A percentile compares a stretch with the other conserved stretches of the same genome.
These are phyloP conservation scores for Baccha elongata DNA, from an alignment of 2,888 invertebrate genomes.

Conservation along the genomic window DNA sequence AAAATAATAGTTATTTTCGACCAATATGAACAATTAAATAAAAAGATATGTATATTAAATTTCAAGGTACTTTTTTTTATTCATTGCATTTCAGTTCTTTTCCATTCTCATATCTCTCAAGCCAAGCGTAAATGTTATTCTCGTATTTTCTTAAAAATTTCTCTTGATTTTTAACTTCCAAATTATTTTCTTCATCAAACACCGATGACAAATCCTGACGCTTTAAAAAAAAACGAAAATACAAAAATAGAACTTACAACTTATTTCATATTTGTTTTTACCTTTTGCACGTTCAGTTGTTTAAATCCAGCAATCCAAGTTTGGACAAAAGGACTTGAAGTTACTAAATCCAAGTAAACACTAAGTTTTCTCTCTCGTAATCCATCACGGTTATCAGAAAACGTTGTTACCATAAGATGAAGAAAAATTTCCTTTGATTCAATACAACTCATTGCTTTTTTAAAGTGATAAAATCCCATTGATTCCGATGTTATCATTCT, in stretches of 20 bases:
- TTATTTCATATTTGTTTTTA: not conserved
- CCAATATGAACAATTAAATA: too few relatives aligned
- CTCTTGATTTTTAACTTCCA: not conserved
- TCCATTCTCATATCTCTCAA: not conserved
- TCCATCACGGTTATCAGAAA: too few relatives aligned
- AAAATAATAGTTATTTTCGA: too few relatives aligned
- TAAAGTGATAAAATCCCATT: not conserved
- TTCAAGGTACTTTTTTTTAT: not conserved
- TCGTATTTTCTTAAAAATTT: slow-evolving; percentile 4
- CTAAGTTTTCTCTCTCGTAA: not conserved
- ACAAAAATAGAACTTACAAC: not conserved
- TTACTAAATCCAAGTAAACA: not conserved
- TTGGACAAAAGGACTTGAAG: not conserved
- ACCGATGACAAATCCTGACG: too few relatives aligned
- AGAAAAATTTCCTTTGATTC: not conserved
- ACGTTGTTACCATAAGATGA: too few relatives aligned
- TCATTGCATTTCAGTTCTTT: not conserved
- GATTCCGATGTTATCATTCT: not conserved
- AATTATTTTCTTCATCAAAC: too few relatives aligned
- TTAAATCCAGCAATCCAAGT: not conserved
- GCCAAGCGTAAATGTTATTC: not conserved
- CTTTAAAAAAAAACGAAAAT: not conserved
- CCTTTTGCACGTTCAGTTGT: not conserved
- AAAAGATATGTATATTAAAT: too few relatives aligned
- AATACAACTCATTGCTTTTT: not conserved